Percentiles rank a stretch among this genome's conserved stretches.
These are phyloP conservation scores for Saccostrea cuccullata DNA, from an alignment of 1,140 invertebrate genomes.

Conservation along the genomic window DNA sequence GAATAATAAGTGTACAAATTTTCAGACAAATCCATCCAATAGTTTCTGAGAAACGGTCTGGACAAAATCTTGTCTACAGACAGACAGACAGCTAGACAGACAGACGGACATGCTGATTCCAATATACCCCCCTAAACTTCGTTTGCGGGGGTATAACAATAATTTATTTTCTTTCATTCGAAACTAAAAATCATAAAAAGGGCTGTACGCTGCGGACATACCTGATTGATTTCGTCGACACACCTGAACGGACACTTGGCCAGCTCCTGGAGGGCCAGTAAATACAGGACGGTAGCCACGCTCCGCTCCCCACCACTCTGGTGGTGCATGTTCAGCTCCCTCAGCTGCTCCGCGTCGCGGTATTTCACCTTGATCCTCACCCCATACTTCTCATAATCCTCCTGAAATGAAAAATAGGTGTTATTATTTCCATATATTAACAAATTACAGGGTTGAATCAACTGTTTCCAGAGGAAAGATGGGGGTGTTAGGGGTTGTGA, in stretches of 20 bases:
- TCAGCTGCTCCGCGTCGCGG: conserved; percentile 86
- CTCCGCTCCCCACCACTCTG: conserved; percentile 98
- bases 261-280: conserved; percentile 92
- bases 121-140: too few relatives aligned
- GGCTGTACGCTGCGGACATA: conserved; percentile 63
- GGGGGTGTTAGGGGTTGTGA: neutral
- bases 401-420: conserved; percentile 78
- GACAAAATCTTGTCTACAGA: too few relatives aligned
- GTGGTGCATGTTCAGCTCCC: conserved; percentile 87
- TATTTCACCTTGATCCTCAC: conserved; percentile 92
- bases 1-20: too few relatives aligned
- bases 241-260: conserved; percentile 93
- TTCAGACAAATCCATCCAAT: too few relatives aligned
- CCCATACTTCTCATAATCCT: conserved; percentile 92
- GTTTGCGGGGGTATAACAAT: too few relatives aligned
- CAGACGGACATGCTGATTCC: too few relatives aligned
- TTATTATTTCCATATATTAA: neutral
- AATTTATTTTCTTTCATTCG: too few relatives aligned
- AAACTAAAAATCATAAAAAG: too few relatives aligned
- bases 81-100: too few relatives aligned
- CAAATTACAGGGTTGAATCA: neutral
- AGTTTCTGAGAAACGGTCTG: too few relatives aligned
- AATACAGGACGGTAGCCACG: conserved; percentile 93
- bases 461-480: too few relatives aligned
- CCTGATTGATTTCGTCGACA: conserved; percentile 98